Evolutionary conservation across 2,797 vertebrate species (phyloP).

Genomic region (Hydrophis major): DNA sequence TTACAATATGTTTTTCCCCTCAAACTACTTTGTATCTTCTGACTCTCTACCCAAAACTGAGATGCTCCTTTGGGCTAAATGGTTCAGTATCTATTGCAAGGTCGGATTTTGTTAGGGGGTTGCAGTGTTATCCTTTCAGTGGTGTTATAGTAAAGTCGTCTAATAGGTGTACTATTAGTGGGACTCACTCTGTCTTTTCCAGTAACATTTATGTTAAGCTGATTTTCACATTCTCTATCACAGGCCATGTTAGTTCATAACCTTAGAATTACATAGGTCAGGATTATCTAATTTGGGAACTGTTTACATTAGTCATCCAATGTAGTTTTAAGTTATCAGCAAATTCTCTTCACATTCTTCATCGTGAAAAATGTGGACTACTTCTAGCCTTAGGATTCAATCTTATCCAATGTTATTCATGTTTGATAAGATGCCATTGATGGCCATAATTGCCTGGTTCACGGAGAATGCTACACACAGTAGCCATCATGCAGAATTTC

Average conservation of each 20-base stretch:
- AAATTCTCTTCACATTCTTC: not conserved
- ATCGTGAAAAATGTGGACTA: not conserved
- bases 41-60: not conserved
- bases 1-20: not conserved
- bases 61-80: not conserved
- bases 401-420: not conserved
- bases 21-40: not conserved
- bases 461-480: not conserved
- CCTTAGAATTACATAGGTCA: not conserved
- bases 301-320: not conserved
- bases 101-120: not conserved
- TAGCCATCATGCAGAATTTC: not conserved
- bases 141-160: not conserved
- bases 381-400: not conserved
- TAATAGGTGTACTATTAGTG: not conserved
- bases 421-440: not conserved
- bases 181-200: not conserved
- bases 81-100: not conserved
- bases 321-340: not conserved
- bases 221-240: not conserved
- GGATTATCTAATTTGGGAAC: not conserved
- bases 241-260: not conserved
- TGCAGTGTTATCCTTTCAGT: not conserved
- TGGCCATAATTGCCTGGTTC: not conserved
- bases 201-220: not conserved